Conservation (phyloP, 2,888 invertebrate genomes). For the Sussaba pulchella region DNA sequence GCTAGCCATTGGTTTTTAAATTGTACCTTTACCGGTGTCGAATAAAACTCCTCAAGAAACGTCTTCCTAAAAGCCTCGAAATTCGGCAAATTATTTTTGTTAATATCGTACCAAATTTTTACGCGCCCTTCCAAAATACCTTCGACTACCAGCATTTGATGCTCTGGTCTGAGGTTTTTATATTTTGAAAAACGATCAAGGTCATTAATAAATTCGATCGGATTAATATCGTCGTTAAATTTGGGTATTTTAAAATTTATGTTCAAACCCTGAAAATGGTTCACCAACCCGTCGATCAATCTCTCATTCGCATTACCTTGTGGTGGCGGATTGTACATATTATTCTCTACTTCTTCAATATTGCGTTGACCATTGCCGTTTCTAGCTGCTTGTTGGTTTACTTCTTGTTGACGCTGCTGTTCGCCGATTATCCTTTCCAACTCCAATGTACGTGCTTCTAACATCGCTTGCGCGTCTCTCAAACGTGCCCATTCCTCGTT, state of each 20-base stretch:
- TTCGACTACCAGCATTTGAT: slow-evolving; percentile 37
- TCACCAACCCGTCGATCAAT: slow-evolving; percentile 35
- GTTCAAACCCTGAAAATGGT: slow-evolving; percentile 31
- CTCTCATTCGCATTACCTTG: slow-evolving; percentile 4
- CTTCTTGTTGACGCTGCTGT: no score
- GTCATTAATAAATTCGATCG: slow-evolving; percentile 45
- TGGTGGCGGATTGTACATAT: neutral
- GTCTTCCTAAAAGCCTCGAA: slow-evolving; percentile 34
- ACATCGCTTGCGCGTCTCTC: neutral
- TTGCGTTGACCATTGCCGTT: no score
- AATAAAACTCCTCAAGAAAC: slow-evolving; percentile 52
- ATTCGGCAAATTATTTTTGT: slow-evolving; percentile 3
- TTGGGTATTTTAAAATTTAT: slow-evolving; percentile 35
- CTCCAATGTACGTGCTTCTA: no score
- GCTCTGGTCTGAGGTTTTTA: slow-evolving; percentile 35
- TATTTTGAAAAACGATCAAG: slow-evolving; percentile 38
- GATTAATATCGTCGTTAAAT: slow-evolving; percentile 27
- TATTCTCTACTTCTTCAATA: no score
- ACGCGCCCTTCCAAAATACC: slow-evolving; percentile 42
- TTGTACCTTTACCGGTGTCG: slow-evolving; percentile 45
- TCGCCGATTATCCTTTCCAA: no score
- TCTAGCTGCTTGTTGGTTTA: no score
- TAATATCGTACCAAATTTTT: slow-evolving; percentile 44
- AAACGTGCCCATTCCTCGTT: slow-evolving; percentile 4
- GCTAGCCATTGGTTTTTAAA: slow-evolving; percentile 34